These are phyloP conservation scores for Metaphire vulgaris DNA, from an alignment of 1,140 invertebrate genomes.

Conservation along the genomic window DNA sequence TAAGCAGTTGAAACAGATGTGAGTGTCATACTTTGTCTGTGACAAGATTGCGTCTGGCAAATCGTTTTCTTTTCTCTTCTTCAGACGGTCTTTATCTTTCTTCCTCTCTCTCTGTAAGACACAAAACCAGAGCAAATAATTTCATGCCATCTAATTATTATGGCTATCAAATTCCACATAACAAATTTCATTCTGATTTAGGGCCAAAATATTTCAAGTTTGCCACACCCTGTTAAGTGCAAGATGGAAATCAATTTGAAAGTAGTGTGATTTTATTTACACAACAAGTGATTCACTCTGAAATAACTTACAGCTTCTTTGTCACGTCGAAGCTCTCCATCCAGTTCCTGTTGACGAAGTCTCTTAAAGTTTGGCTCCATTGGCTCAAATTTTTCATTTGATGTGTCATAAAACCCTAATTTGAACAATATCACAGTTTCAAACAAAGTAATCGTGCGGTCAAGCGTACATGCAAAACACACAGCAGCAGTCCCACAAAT, in stretches of 20 bases:
- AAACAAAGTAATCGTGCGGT: too few species aligned
- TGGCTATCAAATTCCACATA: conserved; percentile 1
- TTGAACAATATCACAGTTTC: too few species aligned
- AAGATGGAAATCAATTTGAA: too few species aligned
- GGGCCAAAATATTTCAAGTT: too few species aligned
- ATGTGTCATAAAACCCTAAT: conserved; percentile 81
- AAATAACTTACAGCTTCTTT: conserved; percentile 30
- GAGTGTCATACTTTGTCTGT: conserved; percentile 50
- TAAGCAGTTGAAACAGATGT: too few species aligned
- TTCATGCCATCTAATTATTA: neutral
- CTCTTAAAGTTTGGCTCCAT: conserved; percentile 79
- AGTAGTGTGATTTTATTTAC: too few species aligned
- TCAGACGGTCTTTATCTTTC: conserved; percentile 64
- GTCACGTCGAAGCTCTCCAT: conserved; percentile 63
- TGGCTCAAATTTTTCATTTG: conserved; percentile 78
- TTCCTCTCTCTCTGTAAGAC: conserved; percentile 45
- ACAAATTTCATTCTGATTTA: too few species aligned
- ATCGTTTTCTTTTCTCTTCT: conserved; percentile 92
- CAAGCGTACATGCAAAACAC: too few species aligned
- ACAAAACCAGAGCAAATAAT: conserved; percentile 14
- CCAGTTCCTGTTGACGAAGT: conserved; percentile 82
- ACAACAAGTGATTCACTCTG: too few species aligned
- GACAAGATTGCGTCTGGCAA: conserved; percentile 79
- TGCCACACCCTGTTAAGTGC: too few species aligned
- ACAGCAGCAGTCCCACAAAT: too few species aligned